A percentile compares a stretch with the other conserved stretches of the same genome.
phyloP scores from a whole-genome alignment of 2,888 invertebrate genomes.

The Acheta domesticus region DNA sequence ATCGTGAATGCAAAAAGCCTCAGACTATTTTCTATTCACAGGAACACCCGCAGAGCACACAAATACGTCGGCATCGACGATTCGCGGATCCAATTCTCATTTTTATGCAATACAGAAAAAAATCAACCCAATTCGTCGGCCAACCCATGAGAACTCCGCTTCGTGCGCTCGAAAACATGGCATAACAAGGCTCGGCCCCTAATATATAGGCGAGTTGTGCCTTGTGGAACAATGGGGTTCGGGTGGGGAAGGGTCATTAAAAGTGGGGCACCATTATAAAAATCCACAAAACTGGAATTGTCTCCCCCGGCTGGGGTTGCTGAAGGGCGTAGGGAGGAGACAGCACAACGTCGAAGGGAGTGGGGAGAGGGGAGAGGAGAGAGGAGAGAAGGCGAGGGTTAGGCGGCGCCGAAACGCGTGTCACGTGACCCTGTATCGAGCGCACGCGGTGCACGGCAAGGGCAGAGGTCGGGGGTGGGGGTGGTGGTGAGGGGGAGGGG shows the following conservation, averaged over 20 bases:
- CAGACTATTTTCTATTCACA: not conserved
- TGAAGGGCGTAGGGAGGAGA: not conserved
- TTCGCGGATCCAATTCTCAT: not conserved
- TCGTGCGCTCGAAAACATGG: not conserved
- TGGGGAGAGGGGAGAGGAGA: not conserved
- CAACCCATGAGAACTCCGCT: not conserved
- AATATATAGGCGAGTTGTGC: not conserved
- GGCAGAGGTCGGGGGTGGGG: not conserved
- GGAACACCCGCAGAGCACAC: not conserved
- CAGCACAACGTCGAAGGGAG: not conserved
- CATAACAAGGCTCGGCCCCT: conserved; percentile 9
- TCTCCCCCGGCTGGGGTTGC: not conserved
- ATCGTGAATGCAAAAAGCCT: not conserved
- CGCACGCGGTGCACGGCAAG: not conserved
- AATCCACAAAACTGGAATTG: not conserved
- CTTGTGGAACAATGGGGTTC: not conserved
- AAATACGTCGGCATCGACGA: not conserved
- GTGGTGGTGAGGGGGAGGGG: not conserved
- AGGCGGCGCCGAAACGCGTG: not conserved
- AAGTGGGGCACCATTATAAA: conserved; percentile 11
- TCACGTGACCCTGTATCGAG: conserved; percentile 7
- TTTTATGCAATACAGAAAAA: not conserved
- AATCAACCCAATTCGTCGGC: not conserved
- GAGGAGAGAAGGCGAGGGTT: not conserved
- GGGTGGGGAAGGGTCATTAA: conserved; percentile 1